These are phyloP conservation scores for Laticauda laticaudata DNA, from an alignment of 2,113 vertebrate genomes.

Conservation along the genomic window DNA sequence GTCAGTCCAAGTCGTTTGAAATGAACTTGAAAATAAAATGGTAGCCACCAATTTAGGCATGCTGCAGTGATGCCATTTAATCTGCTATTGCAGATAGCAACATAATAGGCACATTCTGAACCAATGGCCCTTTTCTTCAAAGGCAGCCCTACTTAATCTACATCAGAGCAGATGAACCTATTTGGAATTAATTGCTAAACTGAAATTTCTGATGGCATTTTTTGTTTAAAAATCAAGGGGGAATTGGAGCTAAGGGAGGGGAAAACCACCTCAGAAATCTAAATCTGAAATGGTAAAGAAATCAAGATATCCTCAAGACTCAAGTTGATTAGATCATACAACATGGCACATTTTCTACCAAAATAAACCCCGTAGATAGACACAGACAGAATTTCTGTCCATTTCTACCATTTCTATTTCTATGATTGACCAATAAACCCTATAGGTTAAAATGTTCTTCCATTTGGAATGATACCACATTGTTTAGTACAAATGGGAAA, in stretches of 20 bases:
- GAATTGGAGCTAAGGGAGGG: background rate
- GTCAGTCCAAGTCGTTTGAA: background rate
- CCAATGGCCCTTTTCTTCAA: background rate
- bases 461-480: background rate
- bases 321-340: background rate
- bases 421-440: background rate
- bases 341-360: background rate
- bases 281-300: background rate
- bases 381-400: background rate
- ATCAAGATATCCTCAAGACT: background rate
- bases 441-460: background rate
- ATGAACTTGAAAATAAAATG: background rate
- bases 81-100: background rate
- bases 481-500: background rate
- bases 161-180: background rate
- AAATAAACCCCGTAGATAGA: background rate
- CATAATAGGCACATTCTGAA: background rate
- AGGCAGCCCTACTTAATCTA: background rate
- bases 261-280: background rate
- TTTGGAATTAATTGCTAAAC: background rate
- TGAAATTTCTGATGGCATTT: background rate
- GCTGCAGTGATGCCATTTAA: background rate
- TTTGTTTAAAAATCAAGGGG: background rate
- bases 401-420: background rate
- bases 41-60: background rate